Conservation (phyloP, 2,797 vertebrate species). For the Etheostoma nigrum region DNA sequence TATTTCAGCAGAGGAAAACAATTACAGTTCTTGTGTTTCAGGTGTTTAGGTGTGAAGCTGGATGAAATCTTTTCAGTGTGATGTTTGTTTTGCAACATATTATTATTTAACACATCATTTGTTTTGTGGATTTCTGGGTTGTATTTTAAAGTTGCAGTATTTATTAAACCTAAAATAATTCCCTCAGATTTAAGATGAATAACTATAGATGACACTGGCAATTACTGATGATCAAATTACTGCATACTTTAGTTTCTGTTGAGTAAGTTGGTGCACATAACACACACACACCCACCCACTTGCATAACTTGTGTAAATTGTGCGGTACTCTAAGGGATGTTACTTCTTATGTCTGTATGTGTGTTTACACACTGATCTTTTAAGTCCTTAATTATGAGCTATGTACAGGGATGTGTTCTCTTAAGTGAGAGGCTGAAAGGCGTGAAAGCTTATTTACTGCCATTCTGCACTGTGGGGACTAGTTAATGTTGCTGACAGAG, state of each 20-base stretch:
- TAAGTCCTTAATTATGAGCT: constrained; percentile 55
- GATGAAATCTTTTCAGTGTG: constrained; percentile 79
- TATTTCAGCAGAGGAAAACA: constrained; percentile 31
- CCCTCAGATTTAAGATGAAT: not conserved
- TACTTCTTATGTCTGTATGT: constrained; percentile 3
- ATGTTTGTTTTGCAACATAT: constrained; percentile 13
- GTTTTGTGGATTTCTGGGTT: constrained; percentile 67
- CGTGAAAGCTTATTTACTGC: constrained; percentile 52
- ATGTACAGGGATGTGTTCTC: constrained; percentile 49
- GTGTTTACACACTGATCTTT: constrained; percentile 52
- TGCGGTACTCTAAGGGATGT: constrained; percentile 5
- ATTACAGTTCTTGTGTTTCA: constrained; percentile 6
- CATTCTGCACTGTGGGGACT: constrained; percentile 47
- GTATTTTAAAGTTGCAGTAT: not conserved
- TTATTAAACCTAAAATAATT: not conserved
- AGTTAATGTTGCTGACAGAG: constrained; percentile 75
- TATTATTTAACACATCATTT: not conserved
- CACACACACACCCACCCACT: not conserved
- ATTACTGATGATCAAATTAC: constrained; percentile 15
- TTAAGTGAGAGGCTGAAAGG: constrained; percentile 63
- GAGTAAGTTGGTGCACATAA: not conserved
- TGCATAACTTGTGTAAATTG: constrained; percentile 14
- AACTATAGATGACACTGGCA: not conserved
- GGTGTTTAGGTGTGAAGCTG: not conserved
- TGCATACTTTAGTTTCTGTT: not conserved